Conservation (phyloP, 2,797 vertebrate genomes). For the Crypturellus tataupa region DNA sequence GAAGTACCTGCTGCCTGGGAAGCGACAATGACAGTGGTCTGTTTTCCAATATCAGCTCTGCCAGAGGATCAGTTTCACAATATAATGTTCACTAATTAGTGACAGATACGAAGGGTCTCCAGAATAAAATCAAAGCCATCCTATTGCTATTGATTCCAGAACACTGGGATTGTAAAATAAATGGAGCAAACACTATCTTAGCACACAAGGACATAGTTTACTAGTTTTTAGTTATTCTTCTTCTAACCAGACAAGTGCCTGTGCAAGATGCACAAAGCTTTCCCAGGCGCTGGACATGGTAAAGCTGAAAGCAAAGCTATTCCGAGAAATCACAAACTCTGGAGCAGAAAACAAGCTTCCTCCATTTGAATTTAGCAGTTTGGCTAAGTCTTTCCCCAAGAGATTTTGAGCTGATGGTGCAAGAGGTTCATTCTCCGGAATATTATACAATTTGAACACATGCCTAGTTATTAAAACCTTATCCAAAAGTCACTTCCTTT, state of each 20-base stretch:
- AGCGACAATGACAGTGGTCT: not conserved
- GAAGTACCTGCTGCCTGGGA: not conserved
- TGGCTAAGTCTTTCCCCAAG: not conserved
- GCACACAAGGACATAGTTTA: not conserved
- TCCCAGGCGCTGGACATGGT: not conserved
- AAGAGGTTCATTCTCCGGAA: not conserved
- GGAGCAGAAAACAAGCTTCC: not conserved
- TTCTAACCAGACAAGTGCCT: not conserved
- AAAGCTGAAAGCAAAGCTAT: constrained; percentile 11
- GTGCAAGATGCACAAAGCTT: not conserved
- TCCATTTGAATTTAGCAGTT: not conserved
- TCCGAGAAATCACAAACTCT: not conserved
- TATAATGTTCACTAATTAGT: not conserved
- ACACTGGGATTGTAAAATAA: not conserved
- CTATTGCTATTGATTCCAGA: constrained; percentile 3
- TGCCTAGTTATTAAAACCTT: not conserved
- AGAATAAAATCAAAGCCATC: not conserved
- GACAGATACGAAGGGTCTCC: not conserved
- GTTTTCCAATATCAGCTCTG: not conserved
- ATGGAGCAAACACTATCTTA: not conserved
- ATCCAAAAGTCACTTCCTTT: not conserved
- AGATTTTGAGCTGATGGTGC: not conserved
- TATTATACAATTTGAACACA: not conserved
- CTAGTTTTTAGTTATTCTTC: not conserved
- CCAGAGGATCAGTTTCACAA: not conserved